Conservation (phyloP, 2,888 invertebrate species). For the Lypha dubia region DNA sequence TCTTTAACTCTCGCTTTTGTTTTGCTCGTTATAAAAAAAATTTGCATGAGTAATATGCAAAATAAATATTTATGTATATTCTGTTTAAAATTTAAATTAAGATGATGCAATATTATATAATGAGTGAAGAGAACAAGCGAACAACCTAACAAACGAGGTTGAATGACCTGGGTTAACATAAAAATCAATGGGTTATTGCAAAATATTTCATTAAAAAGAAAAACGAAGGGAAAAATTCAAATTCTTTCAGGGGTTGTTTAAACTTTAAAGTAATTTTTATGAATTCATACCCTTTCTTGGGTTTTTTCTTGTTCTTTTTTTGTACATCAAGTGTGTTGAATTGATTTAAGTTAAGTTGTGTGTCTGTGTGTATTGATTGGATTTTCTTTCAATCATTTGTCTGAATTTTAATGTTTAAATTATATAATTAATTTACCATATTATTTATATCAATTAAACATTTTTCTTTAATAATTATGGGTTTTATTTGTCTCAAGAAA, state of each 20-base stretch:
- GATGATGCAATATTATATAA: slow-evolving; percentile 50
- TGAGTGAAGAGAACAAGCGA: slow-evolving; percentile 32
- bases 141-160: slow-evolving; percentile 61
- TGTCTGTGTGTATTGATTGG: slow-evolving; percentile 13
- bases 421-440: slow-evolving; percentile 62
- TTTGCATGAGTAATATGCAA: slow-evolving; percentile 62
- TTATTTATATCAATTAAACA: slow-evolving; percentile 47
- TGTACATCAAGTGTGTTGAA: slow-evolving; percentile 7
- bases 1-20: slow-evolving; percentile 54
- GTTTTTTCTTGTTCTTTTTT: neutral
- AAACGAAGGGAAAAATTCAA: slow-evolving; percentile 11
- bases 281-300: slow-evolving; percentile 5
- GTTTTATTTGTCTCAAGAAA: slow-evolving; percentile 19
- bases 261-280: slow-evolving; percentile 4
- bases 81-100: slow-evolving; percentile 40
- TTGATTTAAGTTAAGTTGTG: slow-evolving; percentile 29
- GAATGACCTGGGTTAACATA: slow-evolving; percentile 74
- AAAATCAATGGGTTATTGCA: slow-evolving; percentile 72
- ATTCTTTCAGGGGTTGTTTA: slow-evolving; percentile 57
- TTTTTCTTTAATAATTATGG: slow-evolving; percentile 31
- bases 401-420: slow-evolving; percentile 54
- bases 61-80: slow-evolving; percentile 32
- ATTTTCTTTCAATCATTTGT: slow-evolving; percentile 63
- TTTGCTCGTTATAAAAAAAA: slow-evolving; percentile 61
- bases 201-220: slow-evolving; percentile 40